phyloP scores from a whole-genome alignment of 1,140 invertebrate species.

The Aphidius ervi region DNA sequence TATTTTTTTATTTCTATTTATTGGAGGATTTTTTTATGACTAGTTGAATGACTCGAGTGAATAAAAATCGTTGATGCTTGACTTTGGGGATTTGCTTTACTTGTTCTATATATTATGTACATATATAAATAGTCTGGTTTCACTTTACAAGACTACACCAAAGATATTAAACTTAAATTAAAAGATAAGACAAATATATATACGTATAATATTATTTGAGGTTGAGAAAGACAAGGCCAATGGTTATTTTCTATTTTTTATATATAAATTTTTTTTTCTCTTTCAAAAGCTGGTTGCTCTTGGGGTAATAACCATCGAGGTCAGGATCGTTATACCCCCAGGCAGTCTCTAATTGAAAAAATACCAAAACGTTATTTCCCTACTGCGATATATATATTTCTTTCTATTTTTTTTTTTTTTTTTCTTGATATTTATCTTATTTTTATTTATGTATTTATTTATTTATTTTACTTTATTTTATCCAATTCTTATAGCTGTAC shows the following conservation, averaged over 20 bases:
- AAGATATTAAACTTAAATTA: slow-evolving; percentile 22
- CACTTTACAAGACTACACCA: slow-evolving; percentile 5
- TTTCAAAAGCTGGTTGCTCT: not conserved
- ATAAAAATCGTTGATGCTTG: too few relatives aligned
- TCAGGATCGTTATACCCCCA: slow-evolving; percentile 9
- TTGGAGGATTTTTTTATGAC: too few relatives aligned
- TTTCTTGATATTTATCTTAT: not conserved
- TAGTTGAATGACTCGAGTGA: too few relatives aligned
- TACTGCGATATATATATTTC: not conserved
- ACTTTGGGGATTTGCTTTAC: too few relatives aligned
- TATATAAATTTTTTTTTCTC: slow-evolving; percentile 1
- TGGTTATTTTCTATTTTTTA: slow-evolving; percentile 7
- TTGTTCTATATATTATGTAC: too few relatives aligned
- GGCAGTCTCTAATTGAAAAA: slow-evolving; percentile 17
- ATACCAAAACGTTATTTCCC: slow-evolving; percentile 2
- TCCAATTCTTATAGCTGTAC: not conserved
- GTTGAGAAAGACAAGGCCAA: too few relatives aligned
- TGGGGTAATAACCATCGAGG: slow-evolving; percentile 11
- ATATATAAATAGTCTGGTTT: not conserved
- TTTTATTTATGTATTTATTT: not conserved
- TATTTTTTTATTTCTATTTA: too few relatives aligned
- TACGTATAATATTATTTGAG: slow-evolving; percentile 7
- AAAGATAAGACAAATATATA: slow-evolving; percentile 20
- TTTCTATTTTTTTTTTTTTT: slow-evolving; percentile 3
- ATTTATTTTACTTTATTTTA: not conserved